Evolutionary conservation across 1,140 invertebrate genomes (phyloP).

Genomic region (Pachyrhynchus sulphureomaculatus): DNA sequence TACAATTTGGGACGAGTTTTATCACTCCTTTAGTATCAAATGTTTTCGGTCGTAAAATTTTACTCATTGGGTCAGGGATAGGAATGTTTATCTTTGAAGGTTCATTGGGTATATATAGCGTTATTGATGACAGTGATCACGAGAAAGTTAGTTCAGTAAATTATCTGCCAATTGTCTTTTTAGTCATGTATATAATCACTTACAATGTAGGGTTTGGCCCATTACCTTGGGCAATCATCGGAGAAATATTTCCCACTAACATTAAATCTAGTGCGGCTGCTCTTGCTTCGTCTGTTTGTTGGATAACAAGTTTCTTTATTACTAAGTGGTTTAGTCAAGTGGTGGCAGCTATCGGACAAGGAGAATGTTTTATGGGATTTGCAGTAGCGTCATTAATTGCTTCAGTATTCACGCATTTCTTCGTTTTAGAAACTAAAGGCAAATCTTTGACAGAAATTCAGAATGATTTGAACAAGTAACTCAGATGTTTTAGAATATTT

Average conservation of each 20-base stretch:
- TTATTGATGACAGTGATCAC: constrained; percentile 27
- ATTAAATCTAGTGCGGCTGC: constrained; percentile 75
- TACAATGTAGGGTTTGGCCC: constrained; percentile 79
- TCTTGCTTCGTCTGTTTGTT: constrained; percentile 74
- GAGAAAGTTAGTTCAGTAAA: constrained; percentile 33
- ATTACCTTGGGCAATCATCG: constrained; percentile 82
- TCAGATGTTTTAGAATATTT: too few species aligned
- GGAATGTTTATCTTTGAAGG: constrained; percentile 56
- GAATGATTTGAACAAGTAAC: constrained; percentile 48
- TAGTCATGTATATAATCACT: constrained; percentile 60
- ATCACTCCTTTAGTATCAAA: constrained; percentile 74
- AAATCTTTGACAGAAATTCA: constrained; percentile 68
- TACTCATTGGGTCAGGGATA: constrained; percentile 69
- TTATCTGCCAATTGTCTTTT: constrained; percentile 37
- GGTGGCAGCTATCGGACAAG: constrained; percentile 60
- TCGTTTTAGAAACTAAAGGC: constrained; percentile 72
- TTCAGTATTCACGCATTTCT: constrained; percentile 57
- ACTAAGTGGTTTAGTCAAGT: constrained; percentile 74
- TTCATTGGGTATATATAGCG: constrained; percentile 42
- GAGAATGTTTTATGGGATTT: constrained; percentile 80
- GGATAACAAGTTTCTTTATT: constrained; percentile 76
- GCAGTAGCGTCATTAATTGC: constrained; percentile 66
- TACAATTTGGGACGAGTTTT: constrained; percentile 67
- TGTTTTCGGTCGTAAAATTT: constrained; percentile 66
- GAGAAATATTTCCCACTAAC: constrained; percentile 77